Conservation (phyloP, 2,113 vertebrate species). For the Hypocryptadius cinnamomeus region DNA sequence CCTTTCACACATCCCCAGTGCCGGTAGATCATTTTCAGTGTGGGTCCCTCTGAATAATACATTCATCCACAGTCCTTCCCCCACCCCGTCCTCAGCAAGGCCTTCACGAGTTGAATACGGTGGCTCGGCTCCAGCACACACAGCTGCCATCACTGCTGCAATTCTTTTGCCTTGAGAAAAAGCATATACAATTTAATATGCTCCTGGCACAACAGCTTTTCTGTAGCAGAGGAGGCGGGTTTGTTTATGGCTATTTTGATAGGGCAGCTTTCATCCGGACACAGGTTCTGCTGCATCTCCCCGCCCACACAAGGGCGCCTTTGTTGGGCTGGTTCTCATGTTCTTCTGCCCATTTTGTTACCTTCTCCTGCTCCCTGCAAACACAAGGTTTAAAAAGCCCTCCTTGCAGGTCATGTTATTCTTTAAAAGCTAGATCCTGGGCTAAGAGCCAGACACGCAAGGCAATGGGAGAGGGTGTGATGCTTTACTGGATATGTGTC, state of each 20-base stretch:
- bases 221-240: constrained; percentile 46
- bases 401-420: not conserved
- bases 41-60: constrained; percentile 51
- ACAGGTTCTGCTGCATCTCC: constrained; percentile 50
- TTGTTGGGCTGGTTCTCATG: not conserved
- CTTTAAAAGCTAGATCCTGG: not conserved
- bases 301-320: not conserved
- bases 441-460: not conserved
- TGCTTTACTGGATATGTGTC: not conserved
- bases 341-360: not conserved
- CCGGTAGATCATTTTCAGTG: not conserved
- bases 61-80: constrained; percentile 45
- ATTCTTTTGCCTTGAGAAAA: constrained; percentile 64
- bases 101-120: not conserved
- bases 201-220: constrained; percentile 54
- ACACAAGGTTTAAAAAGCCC: not conserved
- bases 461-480: not conserved
- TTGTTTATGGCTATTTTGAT: constrained; percentile 57
- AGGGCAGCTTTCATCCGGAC: constrained; percentile 45
- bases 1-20: not conserved
- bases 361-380: not conserved
- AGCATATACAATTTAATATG: constrained; percentile 66
- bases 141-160: constrained; percentile 62
- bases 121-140: constrained; percentile 51
- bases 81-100: constrained; percentile 26